A percentile compares a stretch with the other conserved stretches of the same genome.
Conservation (phyloP, 2,888 invertebrate species). For the Masnerella sp. region DNA sequence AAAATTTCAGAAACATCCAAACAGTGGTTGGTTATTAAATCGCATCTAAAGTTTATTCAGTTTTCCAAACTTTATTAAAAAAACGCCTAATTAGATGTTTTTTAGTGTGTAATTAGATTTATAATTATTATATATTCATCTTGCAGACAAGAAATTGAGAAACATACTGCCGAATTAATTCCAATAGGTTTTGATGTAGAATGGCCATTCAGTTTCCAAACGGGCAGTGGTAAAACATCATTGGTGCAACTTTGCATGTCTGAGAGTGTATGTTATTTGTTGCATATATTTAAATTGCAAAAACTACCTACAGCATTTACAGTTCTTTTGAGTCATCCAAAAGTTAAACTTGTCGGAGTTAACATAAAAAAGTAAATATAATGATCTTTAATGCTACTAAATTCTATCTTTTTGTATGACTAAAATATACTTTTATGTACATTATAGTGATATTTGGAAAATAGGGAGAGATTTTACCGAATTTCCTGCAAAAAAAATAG, state of each 20-base stretch:
- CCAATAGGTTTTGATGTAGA: constrained; percentile 84
- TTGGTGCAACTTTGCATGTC: constrained; percentile 82
- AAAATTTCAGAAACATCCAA: no score
- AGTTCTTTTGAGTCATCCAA: constrained; percentile 80
- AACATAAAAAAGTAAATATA: constrained; percentile 81
- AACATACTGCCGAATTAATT: constrained; percentile 71
- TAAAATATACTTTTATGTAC: background rate
- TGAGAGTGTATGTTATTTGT: constrained; percentile 79
- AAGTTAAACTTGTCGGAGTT: constrained; percentile 81
- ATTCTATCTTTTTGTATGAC: constrained; percentile 58
- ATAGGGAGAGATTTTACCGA: constrained; percentile 81
- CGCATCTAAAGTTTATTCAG: no score
- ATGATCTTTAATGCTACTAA: background rate
- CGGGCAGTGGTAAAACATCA: constrained; percentile 81
- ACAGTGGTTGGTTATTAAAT: no score
- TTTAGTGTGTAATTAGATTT: background rate
- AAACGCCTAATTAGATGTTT: no score
- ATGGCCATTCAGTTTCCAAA: constrained; percentile 82
- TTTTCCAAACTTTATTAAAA: no score
- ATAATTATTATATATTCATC: constrained; percentile 36
- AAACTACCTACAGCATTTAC: constrained; percentile 80
- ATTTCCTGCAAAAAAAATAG: constrained; percentile 79
- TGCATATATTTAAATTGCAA: constrained; percentile 80
- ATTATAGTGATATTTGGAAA: constrained; percentile 81
- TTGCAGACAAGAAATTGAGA: constrained; percentile 74